Percentiles rank a stretch among this genome's conserved stretches.
These are phyloP conservation scores for Philopedon plagiatum DNA, from an alignment of 2,888 invertebrate species.

Conservation along the genomic window DNA sequence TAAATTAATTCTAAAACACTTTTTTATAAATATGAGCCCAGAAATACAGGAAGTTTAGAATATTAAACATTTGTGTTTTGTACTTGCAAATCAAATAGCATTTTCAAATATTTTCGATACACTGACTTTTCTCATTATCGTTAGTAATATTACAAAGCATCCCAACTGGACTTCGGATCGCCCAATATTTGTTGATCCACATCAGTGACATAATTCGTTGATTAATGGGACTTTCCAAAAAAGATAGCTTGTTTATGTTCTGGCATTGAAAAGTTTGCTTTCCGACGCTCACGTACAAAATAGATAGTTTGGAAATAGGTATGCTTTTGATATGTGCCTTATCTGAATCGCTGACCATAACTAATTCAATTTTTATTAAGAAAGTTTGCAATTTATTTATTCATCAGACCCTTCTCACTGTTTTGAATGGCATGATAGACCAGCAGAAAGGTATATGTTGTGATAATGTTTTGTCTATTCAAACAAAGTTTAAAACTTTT, in stretches of 20 bases:
- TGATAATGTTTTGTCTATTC: not conserved
- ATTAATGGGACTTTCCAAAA: slow-evolving; percentile 28
- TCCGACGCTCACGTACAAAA: not conserved
- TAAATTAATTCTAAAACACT: too few species aligned
- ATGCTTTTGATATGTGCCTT: not conserved
- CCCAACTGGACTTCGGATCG: slow-evolving; percentile 15
- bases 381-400: slow-evolving; percentile 3
- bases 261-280: slow-evolving; percentile 16
- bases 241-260: slow-evolving; percentile 25
- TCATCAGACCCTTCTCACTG: not conserved
- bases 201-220: slow-evolving; percentile 27
- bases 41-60: too few species aligned
- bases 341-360: not conserved
- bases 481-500: slow-evolving; percentile 1
- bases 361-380: not conserved
- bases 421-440: not conserved
- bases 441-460: not conserved
- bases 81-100: too few species aligned
- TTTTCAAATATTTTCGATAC: too few species aligned
- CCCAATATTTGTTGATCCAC: slow-evolving; percentile 28
- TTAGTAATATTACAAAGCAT: not conserved
- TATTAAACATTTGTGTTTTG: too few species aligned
- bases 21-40: too few species aligned
- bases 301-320: not conserved
- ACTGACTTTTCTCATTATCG: not conserved